Evolutionary conservation across 2,113 vertebrate genomes (phyloP), one percentile per base, ranked within the genome.

Genomic region (Suncus etruscus): DNA sequence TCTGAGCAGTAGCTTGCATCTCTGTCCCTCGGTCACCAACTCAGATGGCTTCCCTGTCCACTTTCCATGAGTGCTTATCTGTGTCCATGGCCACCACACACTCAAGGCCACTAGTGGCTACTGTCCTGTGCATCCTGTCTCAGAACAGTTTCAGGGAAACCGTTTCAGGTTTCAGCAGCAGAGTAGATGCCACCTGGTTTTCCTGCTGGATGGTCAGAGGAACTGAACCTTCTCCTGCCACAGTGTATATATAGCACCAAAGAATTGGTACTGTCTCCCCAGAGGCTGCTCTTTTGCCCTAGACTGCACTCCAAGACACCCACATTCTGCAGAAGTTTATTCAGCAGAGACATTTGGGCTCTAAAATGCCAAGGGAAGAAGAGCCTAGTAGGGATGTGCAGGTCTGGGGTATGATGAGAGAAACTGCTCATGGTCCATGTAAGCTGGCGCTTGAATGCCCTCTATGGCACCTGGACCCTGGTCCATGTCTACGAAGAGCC

Each of bases 291-390:
- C 68, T n/a, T n/a, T 6, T 32, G 16, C 16, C 29, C 29, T 3
- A 63, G 66, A 74, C 16, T 39, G 39, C 5, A 39, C 39, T 66
- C 84, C 92, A 86, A 77, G 31, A n/a, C 25, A 6, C 11, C 3
- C 25, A 48, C 79, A 74, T 92, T 31, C 66, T 81, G 47, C 31
- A 72, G 69, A 6, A 84, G 77, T 7, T 69, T n/a, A 74, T 92
- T 31, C 66, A 77, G 47, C 31, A 72, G 58, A 61, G 58, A 20
- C 58, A 22, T 61, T 61, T 39, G 39, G 39, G 39, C 39, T 39
- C 39, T 39, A 5, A 39, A 39, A 39, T 39, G 39, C 39, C 39
- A 39, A 39, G 39, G 39, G 39, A 39, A 39, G 39, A 39, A 39
- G 39, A 39, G 39, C 5, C 5, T 39, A 39, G 39, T 39, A 39